Conservation (phyloP, 2,113 vertebrate genomes). For the Pteropus alecto region DNA sequence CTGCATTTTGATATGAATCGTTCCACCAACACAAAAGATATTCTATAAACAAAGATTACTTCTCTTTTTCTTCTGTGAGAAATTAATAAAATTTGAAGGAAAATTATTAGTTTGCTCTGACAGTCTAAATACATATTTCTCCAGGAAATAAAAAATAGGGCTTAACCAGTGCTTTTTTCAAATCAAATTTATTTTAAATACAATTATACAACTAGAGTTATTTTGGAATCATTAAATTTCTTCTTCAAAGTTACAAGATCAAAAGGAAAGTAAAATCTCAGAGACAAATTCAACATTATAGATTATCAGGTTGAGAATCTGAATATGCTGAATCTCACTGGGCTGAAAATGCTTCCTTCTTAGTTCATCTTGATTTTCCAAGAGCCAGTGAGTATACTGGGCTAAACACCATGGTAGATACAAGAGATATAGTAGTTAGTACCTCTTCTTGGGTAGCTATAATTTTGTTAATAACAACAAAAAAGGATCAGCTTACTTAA, state of each 20-base stretch:
- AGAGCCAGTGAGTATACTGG: not conserved
- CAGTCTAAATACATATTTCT: slow-evolving; percentile 64
- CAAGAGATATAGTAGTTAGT: not conserved
- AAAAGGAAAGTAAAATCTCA: slow-evolving; percentile 1
- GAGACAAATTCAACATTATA: slow-evolving; percentile 36
- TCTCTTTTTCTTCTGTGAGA: slow-evolving; percentile 46
- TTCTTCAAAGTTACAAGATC: slow-evolving; percentile 56
- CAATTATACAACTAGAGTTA: slow-evolving; percentile 60
- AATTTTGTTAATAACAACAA: not conserved
- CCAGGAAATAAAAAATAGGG: not conserved
- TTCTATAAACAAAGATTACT: slow-evolving; percentile 49
- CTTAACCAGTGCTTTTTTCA: slow-evolving; percentile 54
- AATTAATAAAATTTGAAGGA: slow-evolving; percentile 64
- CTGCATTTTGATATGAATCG: slow-evolving; percentile 52
- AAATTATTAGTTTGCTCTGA: slow-evolving; percentile 71
- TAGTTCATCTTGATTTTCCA: not conserved
- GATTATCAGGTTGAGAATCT: not conserved
- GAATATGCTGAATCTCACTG: not conserved
- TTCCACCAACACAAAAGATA: slow-evolving; percentile 49
- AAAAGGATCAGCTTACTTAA: not conserved
- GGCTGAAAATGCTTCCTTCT: not conserved
- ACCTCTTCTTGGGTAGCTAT: not conserved
- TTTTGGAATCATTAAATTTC: slow-evolving; percentile 43
- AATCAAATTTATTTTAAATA: slow-evolving; percentile 67
- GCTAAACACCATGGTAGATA: not conserved